These are phyloP conservation scores for Myotis myotis DNA, from an alignment of 2,797 vertebrate genomes.

Conservation along the genomic window DNA sequence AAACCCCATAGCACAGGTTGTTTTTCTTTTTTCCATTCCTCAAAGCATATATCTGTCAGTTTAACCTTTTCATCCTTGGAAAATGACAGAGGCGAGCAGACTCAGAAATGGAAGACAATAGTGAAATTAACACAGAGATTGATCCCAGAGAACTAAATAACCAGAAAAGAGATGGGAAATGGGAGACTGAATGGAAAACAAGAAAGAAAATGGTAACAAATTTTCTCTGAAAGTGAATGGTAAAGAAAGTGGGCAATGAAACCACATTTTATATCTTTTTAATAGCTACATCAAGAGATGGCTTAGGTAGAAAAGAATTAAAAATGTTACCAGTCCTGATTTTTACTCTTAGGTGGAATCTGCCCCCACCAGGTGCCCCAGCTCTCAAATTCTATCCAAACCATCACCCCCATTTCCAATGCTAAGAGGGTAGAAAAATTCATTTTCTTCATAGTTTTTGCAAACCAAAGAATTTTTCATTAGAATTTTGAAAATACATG, in stretches of 20 bases:
- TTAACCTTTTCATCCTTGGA: neutral
- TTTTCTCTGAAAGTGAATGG: neutral
- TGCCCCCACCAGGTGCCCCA: neutral
- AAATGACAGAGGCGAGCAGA: neutral
- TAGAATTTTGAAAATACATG: neutral
- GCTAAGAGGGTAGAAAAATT: neutral
- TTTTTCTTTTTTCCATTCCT: neutral
- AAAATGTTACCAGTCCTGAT: neutral
- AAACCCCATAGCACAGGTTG: neutral
- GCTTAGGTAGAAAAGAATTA: neutral
- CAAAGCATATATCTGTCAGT: neutral
- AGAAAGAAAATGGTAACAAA: neutral
- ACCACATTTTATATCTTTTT: neutral
- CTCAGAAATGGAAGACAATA: neutral
- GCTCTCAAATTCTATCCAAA: neutral
- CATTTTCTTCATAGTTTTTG: neutral
- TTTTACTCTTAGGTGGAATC: neutral
- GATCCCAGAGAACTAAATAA: constrained; percentile 21
- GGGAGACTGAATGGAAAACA: neutral
- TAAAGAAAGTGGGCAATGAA: neutral
- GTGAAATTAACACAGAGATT: constrained; percentile 44
- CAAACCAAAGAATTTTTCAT: neutral
- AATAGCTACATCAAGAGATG: neutral
- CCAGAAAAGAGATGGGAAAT: neutral
- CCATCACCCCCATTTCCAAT: too few relatives aligned